Evolutionary conservation across 2,113 vertebrate genomes (phyloP).

Genomic region (Caretta caretta): DNA sequence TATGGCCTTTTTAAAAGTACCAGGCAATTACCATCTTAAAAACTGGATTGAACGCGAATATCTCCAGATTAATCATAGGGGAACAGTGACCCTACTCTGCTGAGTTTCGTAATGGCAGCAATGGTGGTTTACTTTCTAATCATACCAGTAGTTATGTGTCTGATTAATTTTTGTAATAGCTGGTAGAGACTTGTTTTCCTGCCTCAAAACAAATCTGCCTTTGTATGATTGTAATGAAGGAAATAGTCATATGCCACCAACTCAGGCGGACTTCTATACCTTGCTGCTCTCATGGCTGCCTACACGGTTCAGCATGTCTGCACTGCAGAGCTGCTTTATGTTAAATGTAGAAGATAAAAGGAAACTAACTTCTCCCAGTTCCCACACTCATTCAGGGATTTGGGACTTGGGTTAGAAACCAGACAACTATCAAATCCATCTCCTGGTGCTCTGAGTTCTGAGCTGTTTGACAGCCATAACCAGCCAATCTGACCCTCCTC

Average conservation of each 20-base stretch:
- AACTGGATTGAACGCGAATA: neutral
- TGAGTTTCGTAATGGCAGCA: rapidly evolving
- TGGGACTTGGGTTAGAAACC: neutral
- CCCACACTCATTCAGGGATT: rapidly evolving
- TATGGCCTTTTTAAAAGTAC: neutral
- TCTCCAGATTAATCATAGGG: neutral
- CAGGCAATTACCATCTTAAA: neutral
- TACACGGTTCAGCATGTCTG: too few species aligned
- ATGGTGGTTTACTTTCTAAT: neutral
- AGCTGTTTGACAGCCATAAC: neutral
- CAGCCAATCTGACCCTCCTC: neutral
- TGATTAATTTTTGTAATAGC: neutral
- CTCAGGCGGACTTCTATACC: neutral
- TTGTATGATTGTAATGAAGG: neutral
- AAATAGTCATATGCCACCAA: too few species aligned
- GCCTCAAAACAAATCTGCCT: neutral
- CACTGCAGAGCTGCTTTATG: neutral
- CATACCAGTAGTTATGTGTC: neutral
- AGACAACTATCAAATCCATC: rapidly evolving
- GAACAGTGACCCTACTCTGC: neutral
- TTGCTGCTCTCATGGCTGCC: neutral
- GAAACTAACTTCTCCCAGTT: neutral
- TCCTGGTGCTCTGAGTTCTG: neutral
- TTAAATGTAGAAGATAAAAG: neutral
- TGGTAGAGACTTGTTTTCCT: neutral